phyloP scores from a whole-genome alignment of 2,113 vertebrate genomes.

The Mormyrus lacerda region DNA sequence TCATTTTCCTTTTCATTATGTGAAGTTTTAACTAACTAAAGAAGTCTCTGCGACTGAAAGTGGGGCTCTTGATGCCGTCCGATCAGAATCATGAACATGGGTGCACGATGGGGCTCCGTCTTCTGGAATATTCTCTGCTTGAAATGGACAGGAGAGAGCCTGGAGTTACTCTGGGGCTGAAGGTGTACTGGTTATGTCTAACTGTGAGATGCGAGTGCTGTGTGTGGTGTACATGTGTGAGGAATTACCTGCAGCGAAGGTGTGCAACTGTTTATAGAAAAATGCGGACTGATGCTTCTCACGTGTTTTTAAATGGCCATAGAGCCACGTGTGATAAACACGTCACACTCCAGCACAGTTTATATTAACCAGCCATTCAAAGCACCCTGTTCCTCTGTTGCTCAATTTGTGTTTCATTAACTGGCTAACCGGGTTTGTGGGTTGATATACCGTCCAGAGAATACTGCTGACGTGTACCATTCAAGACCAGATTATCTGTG shows the following conservation, averaged over 20 bases:
- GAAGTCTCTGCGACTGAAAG: not conserved
- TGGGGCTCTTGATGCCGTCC: not conserved
- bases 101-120: not conserved
- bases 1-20: not conserved
- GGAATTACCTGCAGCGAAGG: too few species aligned
- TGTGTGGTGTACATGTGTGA: not conserved
- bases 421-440: not conserved
- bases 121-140: not conserved
- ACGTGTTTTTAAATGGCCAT: conserved; percentile 1
- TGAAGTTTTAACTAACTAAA: not conserved
- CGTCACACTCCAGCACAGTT: not conserved
- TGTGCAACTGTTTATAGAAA: not conserved
- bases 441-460: not conserved
- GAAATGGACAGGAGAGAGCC: not conserved
- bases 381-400: not conserved
- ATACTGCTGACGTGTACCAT: not conserved
- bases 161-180: not conserved
- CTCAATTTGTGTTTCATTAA: not conserved
- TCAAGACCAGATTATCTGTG: conserved; percentile 15
- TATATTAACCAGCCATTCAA: not conserved
- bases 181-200: not conserved
- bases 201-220: not conserved
- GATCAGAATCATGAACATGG: not conserved
- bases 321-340: not conserved
- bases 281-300: not conserved